Evolutionary conservation across 2,797 vertebrate genomes (phyloP), one percentile per base, ranked within the genome.

Genomic region (Oreochromis grahami): DNA sequence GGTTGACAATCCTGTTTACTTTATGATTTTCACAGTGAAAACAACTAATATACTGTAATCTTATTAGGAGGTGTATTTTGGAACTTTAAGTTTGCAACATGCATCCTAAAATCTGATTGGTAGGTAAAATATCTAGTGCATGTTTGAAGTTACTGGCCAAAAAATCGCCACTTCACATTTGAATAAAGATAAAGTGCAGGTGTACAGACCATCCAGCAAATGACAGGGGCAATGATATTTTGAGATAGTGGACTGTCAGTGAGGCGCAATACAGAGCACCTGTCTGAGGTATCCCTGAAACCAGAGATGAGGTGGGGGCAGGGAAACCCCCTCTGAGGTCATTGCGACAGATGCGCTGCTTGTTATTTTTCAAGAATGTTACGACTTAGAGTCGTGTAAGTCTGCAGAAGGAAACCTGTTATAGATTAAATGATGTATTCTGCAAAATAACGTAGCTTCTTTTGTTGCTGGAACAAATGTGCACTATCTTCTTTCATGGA

Each of bases 201-300:
- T 88, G 86, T 60, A 15, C 50, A 65, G 80, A 82, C 7, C 17
- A 52, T n/a, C 51, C 21, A 43, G 14, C 52, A 86, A 76, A 84
- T 85, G 51, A 80, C 52, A 56, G 84, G 48, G 74, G 52, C 70
- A 78, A 82, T 60, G 70, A 52, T 84, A 80, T 82, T 85, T 72
- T 80, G 82, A 91, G 88, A 90, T 83, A 83, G 77, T 76, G 78
- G 83, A 90, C 87, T 87, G 91, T 92, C 88, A 91, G 89, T 85
- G 83, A 82, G 80, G 80, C 52, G 72, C 82, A 88, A 90, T 79
- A 85, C 77, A 85, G 65, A 70, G 90, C 89, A 94, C 92, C 93
- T 95, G 94, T 84, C 84, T 26, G 5, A 14, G 43, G 65, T 70
- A 76, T 87, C 43, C 81, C 83, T 89, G 84, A 80, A 81, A 86